phyloP scores from a whole-genome alignment of 2,113 vertebrate genomes.

The Myotis yumanensis region DNA sequence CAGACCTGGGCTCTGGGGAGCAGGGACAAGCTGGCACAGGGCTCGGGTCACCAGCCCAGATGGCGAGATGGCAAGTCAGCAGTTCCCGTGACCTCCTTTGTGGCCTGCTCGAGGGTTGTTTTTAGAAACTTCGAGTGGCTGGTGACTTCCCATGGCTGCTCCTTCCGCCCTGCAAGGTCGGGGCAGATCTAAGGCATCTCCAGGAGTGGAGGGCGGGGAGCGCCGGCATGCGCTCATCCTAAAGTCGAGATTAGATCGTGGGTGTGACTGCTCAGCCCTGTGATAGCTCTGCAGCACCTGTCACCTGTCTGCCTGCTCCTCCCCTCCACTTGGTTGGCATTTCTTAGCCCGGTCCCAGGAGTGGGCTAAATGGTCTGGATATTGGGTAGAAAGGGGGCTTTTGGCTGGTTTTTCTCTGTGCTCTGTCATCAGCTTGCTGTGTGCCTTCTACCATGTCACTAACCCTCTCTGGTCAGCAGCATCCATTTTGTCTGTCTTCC shows the following conservation, averaged over 20 bases:
- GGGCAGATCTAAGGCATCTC: not conserved
- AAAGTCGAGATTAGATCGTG: not conserved
- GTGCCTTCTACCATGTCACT: not conserved
- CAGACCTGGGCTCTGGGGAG: not conserved
- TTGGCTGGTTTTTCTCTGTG: not conserved
- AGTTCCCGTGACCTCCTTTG: conserved; percentile 26
- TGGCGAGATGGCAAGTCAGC: conserved; percentile 5
- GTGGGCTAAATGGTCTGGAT: not conserved
- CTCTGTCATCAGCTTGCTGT: not conserved
- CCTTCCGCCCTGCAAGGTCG: not conserved
- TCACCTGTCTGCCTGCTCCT: not conserved
- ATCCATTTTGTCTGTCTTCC: not conserved
- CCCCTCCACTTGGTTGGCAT: not conserved
- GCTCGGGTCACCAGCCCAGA: not conserved
- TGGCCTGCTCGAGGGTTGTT: not conserved
- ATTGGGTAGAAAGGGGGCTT: not conserved
- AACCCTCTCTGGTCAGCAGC: not conserved
- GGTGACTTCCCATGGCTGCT: not conserved
- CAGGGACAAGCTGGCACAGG: rapidly evolving
- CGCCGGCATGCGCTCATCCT: rapidly evolving
- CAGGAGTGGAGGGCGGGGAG: not conserved
- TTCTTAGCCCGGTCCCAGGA: not conserved
- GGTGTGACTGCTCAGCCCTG: not conserved
- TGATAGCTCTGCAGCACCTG: not conserved
- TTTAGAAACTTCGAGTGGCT: conserved; percentile 42